A percentile compares a stretch with the other conserved stretches of the same genome.
These are phyloP conservation scores for Anseranas semipalmata DNA, from an alignment of 2,113 vertebrate genomes.

Conservation along the genomic window DNA sequence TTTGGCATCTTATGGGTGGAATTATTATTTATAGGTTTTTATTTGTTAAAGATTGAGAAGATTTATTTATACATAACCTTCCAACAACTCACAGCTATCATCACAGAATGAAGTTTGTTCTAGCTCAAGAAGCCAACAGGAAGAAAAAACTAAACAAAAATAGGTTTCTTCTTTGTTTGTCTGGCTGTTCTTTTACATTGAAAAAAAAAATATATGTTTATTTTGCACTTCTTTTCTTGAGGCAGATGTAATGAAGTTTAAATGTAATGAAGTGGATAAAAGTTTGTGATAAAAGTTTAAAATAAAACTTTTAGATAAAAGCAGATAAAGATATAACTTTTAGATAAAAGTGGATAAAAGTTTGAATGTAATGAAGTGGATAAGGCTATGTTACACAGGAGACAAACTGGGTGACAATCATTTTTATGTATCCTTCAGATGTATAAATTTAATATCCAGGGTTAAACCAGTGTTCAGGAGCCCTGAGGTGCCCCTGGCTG, in stretches of 20 bases:
- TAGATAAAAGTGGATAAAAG: too few species aligned
- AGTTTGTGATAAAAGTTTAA: too few species aligned
- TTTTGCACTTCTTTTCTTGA: neutral
- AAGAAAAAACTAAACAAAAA: neutral
- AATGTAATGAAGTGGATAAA: too few species aligned
- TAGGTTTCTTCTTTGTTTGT: neutral
- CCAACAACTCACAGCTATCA: neutral
- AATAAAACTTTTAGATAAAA: too few species aligned
- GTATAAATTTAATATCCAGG: neutral
- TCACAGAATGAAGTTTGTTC: neutral
- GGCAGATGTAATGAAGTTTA: neutral
- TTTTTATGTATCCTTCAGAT: neutral
- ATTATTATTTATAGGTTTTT: neutral
- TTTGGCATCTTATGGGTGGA: neutral
- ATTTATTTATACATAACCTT: neutral
- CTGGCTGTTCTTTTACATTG: rapidly evolving
- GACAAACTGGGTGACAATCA: neutral
- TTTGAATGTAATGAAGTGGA: too few species aligned
- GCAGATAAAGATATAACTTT: too few species aligned
- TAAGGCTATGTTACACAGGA: neutral
- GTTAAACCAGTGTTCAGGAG: neutral
- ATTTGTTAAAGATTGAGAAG: neutral
- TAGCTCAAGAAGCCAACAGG: neutral
- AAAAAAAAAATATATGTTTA: neutral
- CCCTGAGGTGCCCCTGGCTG: neutral